phyloP scores from a whole-genome alignment of 1,140 invertebrate genomes.

The Pseudomyrmex dendroicus region DNA sequence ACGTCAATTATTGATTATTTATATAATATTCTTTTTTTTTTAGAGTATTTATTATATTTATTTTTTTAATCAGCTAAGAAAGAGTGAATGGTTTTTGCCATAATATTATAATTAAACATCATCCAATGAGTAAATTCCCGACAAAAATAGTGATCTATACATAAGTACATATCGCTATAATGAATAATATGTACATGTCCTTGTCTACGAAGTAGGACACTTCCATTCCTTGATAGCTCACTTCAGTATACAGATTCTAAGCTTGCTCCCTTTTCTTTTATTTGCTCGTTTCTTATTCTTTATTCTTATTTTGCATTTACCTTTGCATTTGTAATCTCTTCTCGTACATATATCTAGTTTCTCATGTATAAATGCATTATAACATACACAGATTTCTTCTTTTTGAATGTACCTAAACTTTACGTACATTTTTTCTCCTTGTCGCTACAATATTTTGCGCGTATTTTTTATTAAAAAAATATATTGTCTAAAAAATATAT shows the following conservation, averaged over 20 bases:
- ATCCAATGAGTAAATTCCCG: too few species aligned
- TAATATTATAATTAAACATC: too few species aligned
- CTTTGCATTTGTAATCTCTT: neutral
- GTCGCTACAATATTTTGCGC: neutral
- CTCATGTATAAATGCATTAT: neutral
- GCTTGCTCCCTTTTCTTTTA: neutral
- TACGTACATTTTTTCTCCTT: neutral
- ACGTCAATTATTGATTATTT: too few species aligned
- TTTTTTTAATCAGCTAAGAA: too few species aligned
- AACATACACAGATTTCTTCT: neutral
- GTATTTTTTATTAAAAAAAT: neutral
- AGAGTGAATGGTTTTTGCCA: too few species aligned
- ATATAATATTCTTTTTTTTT: too few species aligned
- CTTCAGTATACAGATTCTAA: neutral
- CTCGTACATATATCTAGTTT: neutral
- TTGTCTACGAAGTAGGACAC: too few species aligned
- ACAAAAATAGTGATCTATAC: too few species aligned
- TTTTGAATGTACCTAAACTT: neutral
- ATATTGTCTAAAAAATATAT: too few species aligned
- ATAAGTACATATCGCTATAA: slow-evolving; percentile 19
- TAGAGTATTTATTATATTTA: too few species aligned
- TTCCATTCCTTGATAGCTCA: slow-evolving; percentile 63
- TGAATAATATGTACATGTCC: too few species aligned
- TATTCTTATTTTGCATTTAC: neutral
- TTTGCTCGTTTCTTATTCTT: neutral